These are phyloP conservation scores for Argyresthia albistria DNA, from an alignment of 2,888 invertebrate genomes.

Conservation along the genomic window DNA sequence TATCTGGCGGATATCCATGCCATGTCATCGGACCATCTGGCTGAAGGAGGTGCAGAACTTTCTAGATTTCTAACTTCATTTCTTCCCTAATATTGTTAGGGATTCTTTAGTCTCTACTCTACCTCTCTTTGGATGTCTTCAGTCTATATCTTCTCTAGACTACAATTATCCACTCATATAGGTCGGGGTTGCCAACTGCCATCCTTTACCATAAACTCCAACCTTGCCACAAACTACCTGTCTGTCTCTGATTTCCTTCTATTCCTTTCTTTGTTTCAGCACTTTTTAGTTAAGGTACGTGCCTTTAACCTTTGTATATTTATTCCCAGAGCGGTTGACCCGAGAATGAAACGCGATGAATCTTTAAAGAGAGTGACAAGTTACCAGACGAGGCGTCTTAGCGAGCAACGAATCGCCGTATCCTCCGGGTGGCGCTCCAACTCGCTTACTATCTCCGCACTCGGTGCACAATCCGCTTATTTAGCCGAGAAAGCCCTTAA, in stretches of 20 bases:
- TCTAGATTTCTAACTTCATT: too few species aligned
- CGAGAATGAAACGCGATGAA: conserved; percentile 64
- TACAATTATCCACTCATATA: too few species aligned
- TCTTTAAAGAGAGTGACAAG: conserved; percentile 39
- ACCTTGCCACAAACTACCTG: too few species aligned
- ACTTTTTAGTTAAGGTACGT: background rate
- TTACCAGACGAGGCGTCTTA: conserved; percentile 20
- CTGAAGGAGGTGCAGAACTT: too few species aligned
- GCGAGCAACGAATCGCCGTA: conserved; percentile 23
- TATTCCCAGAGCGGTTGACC: conserved; percentile 39
- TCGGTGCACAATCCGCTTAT: conserved; percentile 41
- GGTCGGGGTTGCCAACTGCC: background rate
- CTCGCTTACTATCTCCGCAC: conserved; percentile 45
- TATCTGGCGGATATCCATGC: too few species aligned
- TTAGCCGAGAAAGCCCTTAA: conserved; percentile 33
- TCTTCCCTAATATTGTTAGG: too few species aligned
- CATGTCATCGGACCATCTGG: too few species aligned
- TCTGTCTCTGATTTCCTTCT: background rate
- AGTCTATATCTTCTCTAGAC: too few species aligned
- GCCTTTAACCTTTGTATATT: background rate
- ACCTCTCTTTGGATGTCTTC: too few species aligned
- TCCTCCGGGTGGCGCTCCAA: conserved; percentile 42
- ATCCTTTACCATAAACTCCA: background rate
- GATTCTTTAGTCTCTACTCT: too few species aligned
- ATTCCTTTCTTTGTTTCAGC: background rate